Percentiles rank a stretch among this genome's conserved stretches.
Conservation (phyloP, 1,140 invertebrate species). For the Drosophila insularis region DNA sequence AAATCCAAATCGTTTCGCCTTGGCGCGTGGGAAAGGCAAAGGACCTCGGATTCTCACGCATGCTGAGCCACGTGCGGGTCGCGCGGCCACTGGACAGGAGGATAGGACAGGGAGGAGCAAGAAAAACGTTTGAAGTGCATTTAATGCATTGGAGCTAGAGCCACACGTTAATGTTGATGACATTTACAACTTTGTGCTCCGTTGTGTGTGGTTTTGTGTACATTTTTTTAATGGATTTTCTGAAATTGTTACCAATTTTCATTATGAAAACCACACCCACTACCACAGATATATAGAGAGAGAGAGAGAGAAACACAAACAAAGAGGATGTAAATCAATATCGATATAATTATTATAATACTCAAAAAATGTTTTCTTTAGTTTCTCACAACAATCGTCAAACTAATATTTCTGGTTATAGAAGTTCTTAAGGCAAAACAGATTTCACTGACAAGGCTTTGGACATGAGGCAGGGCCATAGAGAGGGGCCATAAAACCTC, state of each 20-base stretch:
- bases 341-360: slow-evolving; percentile 27
- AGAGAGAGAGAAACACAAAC: too few species aligned
- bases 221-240: slow-evolving; percentile 67
- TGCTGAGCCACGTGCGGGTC: slow-evolving; percentile 79
- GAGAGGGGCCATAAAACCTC: too few species aligned
- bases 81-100: slow-evolving; percentile 44
- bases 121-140: slow-evolving; percentile 71
- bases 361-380: slow-evolving; percentile 16
- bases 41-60: slow-evolving; percentile 78
- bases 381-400: slow-evolving; percentile 46
- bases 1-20: slow-evolving; percentile 32
- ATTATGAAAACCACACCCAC: slow-evolving; percentile 45
- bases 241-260: slow-evolving; percentile 65
- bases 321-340: slow-evolving; percentile 21
- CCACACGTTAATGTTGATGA: slow-evolving; percentile 26
- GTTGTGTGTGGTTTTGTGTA: slow-evolving; percentile 23
- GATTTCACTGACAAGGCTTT: slow-evolving; percentile 53
- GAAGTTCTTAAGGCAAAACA: slow-evolving; percentile 71
- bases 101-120: background rate
- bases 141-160: slow-evolving; percentile 59
- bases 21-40: slow-evolving; percentile 81
- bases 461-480: too few species aligned
- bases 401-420: slow-evolving; percentile 20
- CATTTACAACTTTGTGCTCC: background rate
- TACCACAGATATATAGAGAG: background rate